Percentiles rank a stretch among this genome's conserved stretches.
phyloP scores from a whole-genome alignment of 2,888 invertebrate species.

The Pheosia tremula region DNA sequence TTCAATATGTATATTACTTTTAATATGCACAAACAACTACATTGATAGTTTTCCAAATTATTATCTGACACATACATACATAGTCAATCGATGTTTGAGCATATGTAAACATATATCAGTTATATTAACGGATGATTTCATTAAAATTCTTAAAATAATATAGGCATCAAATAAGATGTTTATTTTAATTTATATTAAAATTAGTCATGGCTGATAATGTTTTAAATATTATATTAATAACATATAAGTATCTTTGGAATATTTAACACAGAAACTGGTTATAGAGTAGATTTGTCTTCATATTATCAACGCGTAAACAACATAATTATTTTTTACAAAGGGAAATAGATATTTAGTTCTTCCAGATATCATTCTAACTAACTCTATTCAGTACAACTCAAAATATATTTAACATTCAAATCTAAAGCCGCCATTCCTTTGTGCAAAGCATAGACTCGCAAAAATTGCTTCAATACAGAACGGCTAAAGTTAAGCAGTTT shows the following conservation, averaged over 20 bases:
- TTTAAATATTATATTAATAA: too few species aligned
- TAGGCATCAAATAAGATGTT: too few species aligned
- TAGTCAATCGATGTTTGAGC: not conserved
- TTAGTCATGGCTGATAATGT: too few species aligned
- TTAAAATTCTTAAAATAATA: not conserved
- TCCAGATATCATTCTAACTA: too few species aligned
- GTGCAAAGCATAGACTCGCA: conserved; percentile 39
- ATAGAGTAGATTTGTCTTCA: too few species aligned
- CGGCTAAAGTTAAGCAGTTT: conserved; percentile 70
- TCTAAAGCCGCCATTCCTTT: conserved; percentile 41
- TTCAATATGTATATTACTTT: conserved; percentile 31
- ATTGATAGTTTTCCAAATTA: not conserved
- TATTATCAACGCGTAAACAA: too few species aligned
- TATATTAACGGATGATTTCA: not conserved
- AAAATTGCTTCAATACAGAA: conserved; percentile 63
- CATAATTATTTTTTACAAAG: too few species aligned
- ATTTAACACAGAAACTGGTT: too few species aligned
- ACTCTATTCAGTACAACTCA: not conserved
- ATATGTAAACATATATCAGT: not conserved
- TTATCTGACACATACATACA: not conserved
- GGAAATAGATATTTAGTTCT: too few species aligned
- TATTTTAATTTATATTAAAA: too few species aligned
- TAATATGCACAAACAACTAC: conserved; percentile 6
- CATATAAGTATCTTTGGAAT: too few species aligned
- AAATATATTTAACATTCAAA: conserved; percentile 37